A percentile compares a stretch with the other conserved stretches of the same genome.
phyloP scores from a whole-genome alignment of 2,797 vertebrate genomes.

The Gambusia yucatana region DNA sequence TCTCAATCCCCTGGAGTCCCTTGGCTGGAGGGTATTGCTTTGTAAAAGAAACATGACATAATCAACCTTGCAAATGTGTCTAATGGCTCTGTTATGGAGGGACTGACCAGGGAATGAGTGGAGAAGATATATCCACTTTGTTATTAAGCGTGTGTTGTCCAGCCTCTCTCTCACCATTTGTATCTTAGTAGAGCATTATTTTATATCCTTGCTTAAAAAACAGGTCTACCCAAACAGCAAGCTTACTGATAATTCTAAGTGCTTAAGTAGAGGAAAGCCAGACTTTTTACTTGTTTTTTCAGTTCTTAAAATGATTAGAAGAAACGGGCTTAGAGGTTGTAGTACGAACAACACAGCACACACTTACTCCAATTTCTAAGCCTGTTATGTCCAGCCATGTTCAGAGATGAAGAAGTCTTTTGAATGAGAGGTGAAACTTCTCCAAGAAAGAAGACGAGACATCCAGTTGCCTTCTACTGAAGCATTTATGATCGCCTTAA shows the following conservation, averaged over 20 bases:
- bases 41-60: slow-evolving; percentile 78
- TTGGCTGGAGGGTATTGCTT: slow-evolving; percentile 72
- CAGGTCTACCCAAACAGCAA: neutral
- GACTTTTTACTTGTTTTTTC: neutral
- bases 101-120: slow-evolving; percentile 32
- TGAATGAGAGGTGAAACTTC: neutral
- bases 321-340: neutral
- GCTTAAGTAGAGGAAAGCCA: neutral
- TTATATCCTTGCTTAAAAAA: neutral
- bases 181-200: slow-evolving; percentile 8
- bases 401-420: neutral
- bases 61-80: slow-evolving; percentile 78
- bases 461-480: neutral
- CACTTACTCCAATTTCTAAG: neutral
- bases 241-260: neutral
- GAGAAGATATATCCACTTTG: slow-evolving; percentile 47
- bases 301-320: neutral
- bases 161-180: slow-evolving; percentile 34
- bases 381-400: neutral
- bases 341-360: neutral
- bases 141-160: slow-evolving; percentile 28
- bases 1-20: slow-evolving; percentile 71
- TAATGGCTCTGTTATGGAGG: slow-evolving; percentile 73
- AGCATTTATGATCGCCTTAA: neutral
- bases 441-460: neutral